phyloP scores from a whole-genome alignment of 2,113 vertebrate genomes.

The Bolborhynchus lineola region DNA sequence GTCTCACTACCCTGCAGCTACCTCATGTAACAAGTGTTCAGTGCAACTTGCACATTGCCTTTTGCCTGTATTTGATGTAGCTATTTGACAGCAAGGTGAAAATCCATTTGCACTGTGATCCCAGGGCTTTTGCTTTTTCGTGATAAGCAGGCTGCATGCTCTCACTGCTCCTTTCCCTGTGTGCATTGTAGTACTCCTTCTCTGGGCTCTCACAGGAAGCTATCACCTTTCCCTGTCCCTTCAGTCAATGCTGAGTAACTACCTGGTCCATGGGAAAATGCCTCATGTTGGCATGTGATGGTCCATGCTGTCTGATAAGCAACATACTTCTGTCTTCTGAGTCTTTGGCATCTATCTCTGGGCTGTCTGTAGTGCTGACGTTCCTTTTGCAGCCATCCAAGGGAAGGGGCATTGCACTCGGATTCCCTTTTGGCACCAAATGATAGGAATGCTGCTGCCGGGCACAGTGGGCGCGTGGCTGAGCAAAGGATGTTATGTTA shows the following conservation, averaged over 20 bases:
- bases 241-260: neutral
- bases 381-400: neutral
- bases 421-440: neutral
- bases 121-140: neutral
- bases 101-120: neutral
- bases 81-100: neutral
- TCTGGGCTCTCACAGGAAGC: neutral
- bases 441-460: neutral
- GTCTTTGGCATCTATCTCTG: neutral
- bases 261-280: neutral
- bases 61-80: neutral
- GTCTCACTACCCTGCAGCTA: neutral
- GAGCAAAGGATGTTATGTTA: neutral
- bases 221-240: neutral
- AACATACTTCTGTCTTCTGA: neutral
- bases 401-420: neutral
- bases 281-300: neutral
- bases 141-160: neutral
- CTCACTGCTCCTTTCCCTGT: neutral
- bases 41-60: neutral
- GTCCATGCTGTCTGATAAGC: neutral
- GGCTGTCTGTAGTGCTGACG: neutral
- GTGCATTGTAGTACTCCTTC: neutral
- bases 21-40: neutral
- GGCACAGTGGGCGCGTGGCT: fast-evolving